Evolutionary conservation across 1,140 invertebrate species (phyloP), one percentile per base, ranked within the genome.

Genomic region (Contarinia nasturtii): DNA sequence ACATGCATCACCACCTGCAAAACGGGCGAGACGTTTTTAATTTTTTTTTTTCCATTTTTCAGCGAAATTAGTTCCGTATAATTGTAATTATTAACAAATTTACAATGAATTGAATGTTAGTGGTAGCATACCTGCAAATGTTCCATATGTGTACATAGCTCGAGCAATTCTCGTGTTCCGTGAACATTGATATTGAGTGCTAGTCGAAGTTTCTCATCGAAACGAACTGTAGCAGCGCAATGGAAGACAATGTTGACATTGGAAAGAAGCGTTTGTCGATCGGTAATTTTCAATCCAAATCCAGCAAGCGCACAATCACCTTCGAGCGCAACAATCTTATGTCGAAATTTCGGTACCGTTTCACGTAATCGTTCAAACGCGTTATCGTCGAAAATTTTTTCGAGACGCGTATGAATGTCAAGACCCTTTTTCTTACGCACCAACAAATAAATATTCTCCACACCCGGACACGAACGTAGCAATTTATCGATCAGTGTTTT

Each of bases 371-470:
- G 18, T 43, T 7, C 2, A 43, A 43, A 15, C 59, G 80, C 79
- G 50, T 70, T 67, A 49, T 76, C 74, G 12, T 77, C 71, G 47
- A 80, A 77, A 1, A 80, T 67, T 54, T 78, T 73, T 33, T 81
- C 75, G 17, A 76, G 65, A 41, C 81, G 67, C 2, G 74, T 69
- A 50, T 76, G 71, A 12, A 81, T 73, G 50, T 77, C 74, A 56
- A 82, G 78, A 1, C 79, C 81, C 51, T 80, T 78, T 59, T 89
- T 90, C 19, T 76, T 72, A 43, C 87, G 65, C 12, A 90, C 73
- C 45, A 91, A 65, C 1, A 89, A 57, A 54, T 84, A 90, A 18
- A 92, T 70, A 18, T 67, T 75, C n/a, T 72, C 70, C 4, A 89
- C 63, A 0, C 73, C 73, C 0, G 77, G 74, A 62, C 86, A 90